Percentiles rank a stretch among this genome's conserved stretches.
Conservation (phyloP, 2,113 vertebrate genomes). For the Tor tambroides region DNA sequence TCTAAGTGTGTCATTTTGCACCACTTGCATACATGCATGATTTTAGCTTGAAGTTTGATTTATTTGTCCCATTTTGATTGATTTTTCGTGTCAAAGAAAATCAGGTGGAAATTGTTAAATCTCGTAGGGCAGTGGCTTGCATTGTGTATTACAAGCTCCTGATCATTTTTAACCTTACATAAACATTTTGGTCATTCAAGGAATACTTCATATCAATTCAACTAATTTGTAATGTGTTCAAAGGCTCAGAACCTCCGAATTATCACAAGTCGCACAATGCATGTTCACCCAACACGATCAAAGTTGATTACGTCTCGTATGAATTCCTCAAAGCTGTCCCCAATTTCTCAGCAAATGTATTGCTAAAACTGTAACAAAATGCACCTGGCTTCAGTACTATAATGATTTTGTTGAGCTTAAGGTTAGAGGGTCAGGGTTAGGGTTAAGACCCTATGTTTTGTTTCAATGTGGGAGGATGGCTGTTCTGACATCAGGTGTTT, state of each 20-base stretch:
- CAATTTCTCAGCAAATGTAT: no score
- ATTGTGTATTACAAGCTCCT: background rate
- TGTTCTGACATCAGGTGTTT: background rate
- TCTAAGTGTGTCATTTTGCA: no score
- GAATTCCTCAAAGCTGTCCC: background rate
- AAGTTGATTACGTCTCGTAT: background rate
- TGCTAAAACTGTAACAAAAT: background rate
- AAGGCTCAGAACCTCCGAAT: background rate
- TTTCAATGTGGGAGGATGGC: background rate
- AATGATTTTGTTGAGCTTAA: background rate
- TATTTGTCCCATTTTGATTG: background rate
- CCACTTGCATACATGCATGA: background rate
- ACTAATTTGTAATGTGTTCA: background rate
- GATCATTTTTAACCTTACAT: background rate
- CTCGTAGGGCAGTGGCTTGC: background rate
- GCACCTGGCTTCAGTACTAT: background rate
- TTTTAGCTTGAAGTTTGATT: background rate
- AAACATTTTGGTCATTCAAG: background rate
- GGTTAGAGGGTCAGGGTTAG: background rate
- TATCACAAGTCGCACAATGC: background rate
- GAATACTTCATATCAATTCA: background rate
- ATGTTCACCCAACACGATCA: background rate
- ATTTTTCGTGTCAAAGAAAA: background rate
- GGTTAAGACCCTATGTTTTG: background rate
- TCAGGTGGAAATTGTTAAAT: background rate